These are phyloP conservation scores for Macrosteles quadrilineatus DNA, from an alignment of 1,140 invertebrate species.

Conservation along the genomic window DNA sequence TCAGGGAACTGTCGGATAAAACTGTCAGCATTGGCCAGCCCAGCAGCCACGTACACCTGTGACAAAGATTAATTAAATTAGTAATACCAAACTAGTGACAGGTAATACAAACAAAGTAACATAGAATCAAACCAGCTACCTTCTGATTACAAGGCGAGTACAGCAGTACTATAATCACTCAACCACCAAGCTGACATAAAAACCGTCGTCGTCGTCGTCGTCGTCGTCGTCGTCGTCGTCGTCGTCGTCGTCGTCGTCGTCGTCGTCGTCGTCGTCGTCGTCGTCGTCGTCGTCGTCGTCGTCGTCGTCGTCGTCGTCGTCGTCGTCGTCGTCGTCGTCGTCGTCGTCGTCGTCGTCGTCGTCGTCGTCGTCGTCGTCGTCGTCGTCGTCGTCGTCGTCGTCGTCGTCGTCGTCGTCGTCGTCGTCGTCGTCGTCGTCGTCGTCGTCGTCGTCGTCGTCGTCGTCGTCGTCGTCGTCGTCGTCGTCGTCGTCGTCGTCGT, in stretches of 20 bases:
- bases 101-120: no score
- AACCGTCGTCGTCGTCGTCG: no score
- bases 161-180: no score
- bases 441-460: slow-evolving; percentile 13
- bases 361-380: slow-evolving; percentile 14
- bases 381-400: slow-evolving; percentile 1
- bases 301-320: slow-evolving; percentile 2
- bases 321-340: slow-evolving; percentile 3
- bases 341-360: slow-evolving; percentile 15
- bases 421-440: slow-evolving; percentile 7
- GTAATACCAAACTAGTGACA: no score
- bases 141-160: no score
- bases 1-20: no score
- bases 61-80: no score
- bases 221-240: slow-evolving; percentile 12
- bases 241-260: slow-evolving; percentile 18
- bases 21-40: no score
- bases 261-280: slow-evolving; percentile 5
- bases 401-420: slow-evolving; percentile 2
- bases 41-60: no score
- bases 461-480: slow-evolving; percentile 2
- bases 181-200: no score
- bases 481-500: slow-evolving; percentile 12
- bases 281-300: slow-evolving; percentile 4
- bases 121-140: no score